Conservation (phyloP, 1,140 invertebrate genomes). For the Tetramorium parvispinum region DNA sequence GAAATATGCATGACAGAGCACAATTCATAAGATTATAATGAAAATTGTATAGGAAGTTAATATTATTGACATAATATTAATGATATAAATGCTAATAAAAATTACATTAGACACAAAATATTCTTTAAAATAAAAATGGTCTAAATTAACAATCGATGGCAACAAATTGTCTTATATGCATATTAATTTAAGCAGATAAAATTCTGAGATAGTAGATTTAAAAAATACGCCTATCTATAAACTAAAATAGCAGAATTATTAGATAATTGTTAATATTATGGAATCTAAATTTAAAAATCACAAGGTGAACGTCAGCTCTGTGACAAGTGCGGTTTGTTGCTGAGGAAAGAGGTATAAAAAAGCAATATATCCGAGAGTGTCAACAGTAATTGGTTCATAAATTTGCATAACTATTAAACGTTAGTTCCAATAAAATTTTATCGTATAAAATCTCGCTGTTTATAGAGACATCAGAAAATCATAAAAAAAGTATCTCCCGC, state of each 20-base stretch:
- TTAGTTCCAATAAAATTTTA: not conserved
- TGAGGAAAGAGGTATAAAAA: not conserved
- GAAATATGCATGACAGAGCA: not conserved
- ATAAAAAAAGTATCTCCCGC: not conserved
- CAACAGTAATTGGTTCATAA: not conserved
- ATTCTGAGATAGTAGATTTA: not conserved
- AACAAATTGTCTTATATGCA: not conserved
- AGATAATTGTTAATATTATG: not conserved
- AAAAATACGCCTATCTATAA: not conserved
- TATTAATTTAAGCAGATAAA: not conserved
- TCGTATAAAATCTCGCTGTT: conserved; percentile 15
- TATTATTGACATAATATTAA: conserved; percentile 11
- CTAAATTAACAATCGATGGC: not conserved
- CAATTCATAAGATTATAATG: not conserved
- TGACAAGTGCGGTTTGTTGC: not conserved
- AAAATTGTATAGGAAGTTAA: not conserved
- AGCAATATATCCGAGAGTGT: not conserved
- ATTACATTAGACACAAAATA: not conserved
- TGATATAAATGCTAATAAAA: not conserved
- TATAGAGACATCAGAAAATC: not conserved
- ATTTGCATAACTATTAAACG: conserved; percentile 32
- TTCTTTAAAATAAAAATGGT: not conserved
- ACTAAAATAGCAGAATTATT: not conserved
- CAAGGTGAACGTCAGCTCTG: not conserved
- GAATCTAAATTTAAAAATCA: not conserved